These are phyloP conservation scores for Paramormyrops hopkinsi DNA, from an alignment of 2,797 vertebrate species.

Conservation along the genomic window DNA sequence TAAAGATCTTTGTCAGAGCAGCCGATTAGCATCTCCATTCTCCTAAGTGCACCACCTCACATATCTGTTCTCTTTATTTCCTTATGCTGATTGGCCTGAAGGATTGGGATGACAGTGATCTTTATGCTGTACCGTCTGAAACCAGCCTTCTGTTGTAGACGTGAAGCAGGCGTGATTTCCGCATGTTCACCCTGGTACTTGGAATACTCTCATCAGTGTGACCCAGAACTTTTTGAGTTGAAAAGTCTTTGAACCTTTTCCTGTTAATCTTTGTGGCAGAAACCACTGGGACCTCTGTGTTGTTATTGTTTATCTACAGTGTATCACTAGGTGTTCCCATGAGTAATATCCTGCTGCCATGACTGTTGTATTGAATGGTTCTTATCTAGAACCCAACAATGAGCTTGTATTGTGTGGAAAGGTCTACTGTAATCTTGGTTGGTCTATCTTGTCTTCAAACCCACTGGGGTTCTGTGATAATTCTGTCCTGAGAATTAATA, in stretches of 20 bases:
- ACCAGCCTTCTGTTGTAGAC: background rate
- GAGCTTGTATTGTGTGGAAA: background rate
- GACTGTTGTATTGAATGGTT: background rate
- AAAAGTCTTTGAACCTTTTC: background rate
- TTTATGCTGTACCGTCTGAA: background rate
- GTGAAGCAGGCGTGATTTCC: background rate
- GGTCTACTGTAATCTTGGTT: background rate
- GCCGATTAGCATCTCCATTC: background rate
- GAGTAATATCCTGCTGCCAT: background rate
- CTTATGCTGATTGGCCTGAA: background rate
- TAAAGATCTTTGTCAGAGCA: background rate
- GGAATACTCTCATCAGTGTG: background rate
- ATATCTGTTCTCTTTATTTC: background rate
- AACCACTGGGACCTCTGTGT: background rate
- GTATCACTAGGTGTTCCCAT: background rate
- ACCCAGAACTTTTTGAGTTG: background rate
- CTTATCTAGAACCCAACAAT: constrained; percentile 12
- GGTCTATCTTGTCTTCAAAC: background rate
- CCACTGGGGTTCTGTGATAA: background rate
- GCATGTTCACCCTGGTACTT: background rate
- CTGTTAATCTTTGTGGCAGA: background rate
- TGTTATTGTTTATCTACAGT: background rate
- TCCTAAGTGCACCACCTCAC: background rate
- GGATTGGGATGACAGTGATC: background rate
- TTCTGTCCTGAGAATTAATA: background rate